Evolutionary conservation across 1,140 invertebrate genomes (phyloP), one percentile per base, ranked within the genome.

Genomic region (Antheraea pernyi): DNA sequence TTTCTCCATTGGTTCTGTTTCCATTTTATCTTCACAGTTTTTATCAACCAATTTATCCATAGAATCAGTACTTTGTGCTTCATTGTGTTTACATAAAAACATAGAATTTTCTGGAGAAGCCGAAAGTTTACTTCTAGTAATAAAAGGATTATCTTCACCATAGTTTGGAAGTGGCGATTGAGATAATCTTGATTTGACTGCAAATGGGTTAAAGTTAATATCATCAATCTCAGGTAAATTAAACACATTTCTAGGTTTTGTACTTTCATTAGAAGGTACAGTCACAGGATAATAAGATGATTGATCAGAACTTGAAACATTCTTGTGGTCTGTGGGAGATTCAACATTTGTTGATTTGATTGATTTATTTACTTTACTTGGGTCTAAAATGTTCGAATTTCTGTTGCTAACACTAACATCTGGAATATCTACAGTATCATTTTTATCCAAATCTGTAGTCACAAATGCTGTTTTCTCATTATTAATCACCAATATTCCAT

Each of bases 141-240:
- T 70, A 74, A 74, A 80, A 53, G 68, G 64, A 74, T 78, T 72
- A 19, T 70, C 72, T 10, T 60, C 65, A 19, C 70, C 60, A 1
- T 53, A 10, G 16, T 18, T 60, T 3, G 69, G 69, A 48, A 76
- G 65, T 53, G 86, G 79, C 39, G 82, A 80, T 19, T 67, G 36
- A 19, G 79, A 58, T 65, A 87, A 77, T 81, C 82, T 88, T 30
- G 80, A 67, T 73, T 83, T 86, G 16, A 80, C 82, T 13, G 69
- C 76, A 80, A 88, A 90, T n/a, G 84, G 79, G 72, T 84, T 84
- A 73, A 87, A 86, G 67, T 83, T 81, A 7, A 73, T 74, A 59
- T 86, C 83, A 76, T 86, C 77, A 63, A 90, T 84, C 76, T 88
- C 85, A 62, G 84, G 86, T 7, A 88, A 53, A 68, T 88, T 86